Base-by-base conservation (phyloP, 2,113 vertebrate genomes). In the Mastomys coucha region DNA sequence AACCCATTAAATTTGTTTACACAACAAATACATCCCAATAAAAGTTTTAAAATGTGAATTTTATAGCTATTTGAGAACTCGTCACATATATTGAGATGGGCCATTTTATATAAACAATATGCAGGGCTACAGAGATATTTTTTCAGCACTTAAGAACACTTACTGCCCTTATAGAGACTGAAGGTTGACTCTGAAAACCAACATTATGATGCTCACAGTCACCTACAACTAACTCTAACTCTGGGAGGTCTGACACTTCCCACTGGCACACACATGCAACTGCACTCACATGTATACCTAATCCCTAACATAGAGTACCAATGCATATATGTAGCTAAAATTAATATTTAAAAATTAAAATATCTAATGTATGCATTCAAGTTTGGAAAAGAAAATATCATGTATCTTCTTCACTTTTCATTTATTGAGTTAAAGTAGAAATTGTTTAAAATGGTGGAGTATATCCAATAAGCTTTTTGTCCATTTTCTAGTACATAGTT, bases 401-500 rank as follows among this genome's bases (percentile, higher is more conserved):
- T 97, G 13, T 19, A 22, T 73, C 84, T 45, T 89, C 70, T 88
- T 8, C 42, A 49, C 53, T 82, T 93, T 94, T 63, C 24, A 49
- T 65, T 95, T 96, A 67, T 45, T 90, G 78, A 86, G 67, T 93
- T 96, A 97, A 91, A 93, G 45, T 91, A 51, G 36, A 88, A 45
- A 58, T 22, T 49, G 76, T 60, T 28, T 92, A 33, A 98, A 97
- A 92, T 81, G 19, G 39, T 93, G 67, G 1, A 60, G 93, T 92
- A 7, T 33, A 53, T 53, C 49, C 80, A 26, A 75, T 53, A 93
- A 70, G 0, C 42, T 63, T 88, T 95, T 67, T 94, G 49, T 91
- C 88, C 72, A 17, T 80, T 88, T 94, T 96, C n/a, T 78, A 31
- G 56, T 81, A 90, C 42, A 91, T 85, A 7, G 4, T 70, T 95